phyloP scores from a whole-genome alignment of 2,797 vertebrate genomes.

The Pachyuromys duprasi region DNA sequence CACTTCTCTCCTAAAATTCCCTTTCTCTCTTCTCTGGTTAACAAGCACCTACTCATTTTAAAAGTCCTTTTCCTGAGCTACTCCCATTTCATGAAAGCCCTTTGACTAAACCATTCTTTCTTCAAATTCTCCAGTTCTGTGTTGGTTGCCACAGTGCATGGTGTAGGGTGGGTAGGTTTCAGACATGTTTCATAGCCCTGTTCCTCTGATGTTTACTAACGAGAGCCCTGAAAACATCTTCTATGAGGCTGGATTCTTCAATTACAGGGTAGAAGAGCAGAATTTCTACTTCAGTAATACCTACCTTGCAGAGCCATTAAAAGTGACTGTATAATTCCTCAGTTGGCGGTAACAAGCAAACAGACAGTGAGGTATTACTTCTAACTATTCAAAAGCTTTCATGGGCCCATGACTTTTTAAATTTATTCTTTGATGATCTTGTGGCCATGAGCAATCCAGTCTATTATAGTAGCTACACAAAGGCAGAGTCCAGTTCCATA shows the following conservation, averaged over 20 bases:
- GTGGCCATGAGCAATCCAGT: background rate
- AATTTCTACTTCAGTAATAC: background rate
- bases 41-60: background rate
- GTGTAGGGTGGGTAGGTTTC: background rate
- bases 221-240: background rate
- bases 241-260: background rate
- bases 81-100: background rate
- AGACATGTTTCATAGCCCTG: background rate
- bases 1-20: background rate
- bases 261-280: background rate
- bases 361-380: conserved; percentile 36
- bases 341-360: background rate
- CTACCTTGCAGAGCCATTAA: conserved; percentile 1
- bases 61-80: background rate
- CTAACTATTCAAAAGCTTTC: conserved; percentile 18
- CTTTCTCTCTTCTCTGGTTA: conserved; percentile 11
- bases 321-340: conserved; percentile 12
- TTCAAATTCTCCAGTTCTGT: background rate
- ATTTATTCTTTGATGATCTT: conserved; percentile 34
- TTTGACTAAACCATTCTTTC: background rate
- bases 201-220: background rate
- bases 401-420: background rate
- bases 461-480: conserved; percentile 20
- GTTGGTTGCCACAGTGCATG: background rate
- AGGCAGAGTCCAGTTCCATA: background rate